Conservation (phyloP, 2,888 invertebrate genomes). For the Gastrophysa polygoni region DNA sequence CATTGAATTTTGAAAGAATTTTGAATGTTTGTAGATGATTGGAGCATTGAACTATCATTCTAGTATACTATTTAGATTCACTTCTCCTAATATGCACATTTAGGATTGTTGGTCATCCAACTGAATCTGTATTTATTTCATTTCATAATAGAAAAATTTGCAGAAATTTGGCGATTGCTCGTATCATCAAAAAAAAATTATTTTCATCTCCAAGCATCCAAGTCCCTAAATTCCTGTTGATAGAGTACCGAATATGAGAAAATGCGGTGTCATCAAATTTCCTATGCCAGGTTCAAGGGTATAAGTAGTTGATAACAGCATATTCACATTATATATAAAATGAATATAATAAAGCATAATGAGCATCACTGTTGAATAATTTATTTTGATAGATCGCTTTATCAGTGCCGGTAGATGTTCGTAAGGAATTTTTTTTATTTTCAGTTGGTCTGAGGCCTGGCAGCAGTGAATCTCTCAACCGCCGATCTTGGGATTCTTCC, state of each 20-base stretch:
- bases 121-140: no score
- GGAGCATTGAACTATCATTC: neutral
- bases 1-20: neutral
- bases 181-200: no score
- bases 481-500: conserved; percentile 63
- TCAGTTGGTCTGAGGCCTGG: conserved; percentile 50
- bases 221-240: no score
- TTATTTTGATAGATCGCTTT: neutral
- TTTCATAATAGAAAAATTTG: no score
- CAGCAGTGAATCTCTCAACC: conserved; percentile 61
- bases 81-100: no score
- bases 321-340: neutral
- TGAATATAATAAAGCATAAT: neutral
- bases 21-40: neutral
- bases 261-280: no score
- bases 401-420: neutral
- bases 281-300: neutral
- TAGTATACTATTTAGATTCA: neutral
- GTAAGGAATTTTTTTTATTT: conserved; percentile 15
- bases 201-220: no score
- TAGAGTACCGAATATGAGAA: no score
- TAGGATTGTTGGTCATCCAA: no score
- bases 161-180: no score
- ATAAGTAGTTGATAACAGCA: neutral
- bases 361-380: neutral